Conservation (phyloP, 2,113 vertebrate genomes). For the Corythoichthys intestinalis region DNA sequence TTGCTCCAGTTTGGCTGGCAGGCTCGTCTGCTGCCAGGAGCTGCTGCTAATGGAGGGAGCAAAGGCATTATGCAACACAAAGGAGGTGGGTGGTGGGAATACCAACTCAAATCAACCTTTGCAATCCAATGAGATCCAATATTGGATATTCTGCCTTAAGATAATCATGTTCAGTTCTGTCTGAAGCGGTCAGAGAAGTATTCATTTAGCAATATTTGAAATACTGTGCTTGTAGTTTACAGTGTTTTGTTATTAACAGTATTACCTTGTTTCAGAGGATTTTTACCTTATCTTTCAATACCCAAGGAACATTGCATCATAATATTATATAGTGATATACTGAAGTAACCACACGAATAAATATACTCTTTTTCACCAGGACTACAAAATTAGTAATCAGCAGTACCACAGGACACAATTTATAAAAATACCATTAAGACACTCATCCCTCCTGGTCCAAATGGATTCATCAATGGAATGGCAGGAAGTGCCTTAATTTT, state of each 20-base stretch:
- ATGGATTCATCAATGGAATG: too few relatives aligned
- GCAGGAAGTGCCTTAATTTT: too few relatives aligned
- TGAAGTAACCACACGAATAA: too few relatives aligned
- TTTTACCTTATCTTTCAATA: too few relatives aligned
- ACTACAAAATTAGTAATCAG: too few relatives aligned
- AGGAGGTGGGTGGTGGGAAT: not conserved
- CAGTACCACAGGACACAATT: too few relatives aligned
- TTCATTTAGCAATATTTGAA: not conserved
- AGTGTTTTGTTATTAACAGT: not conserved
- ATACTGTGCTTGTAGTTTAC: not conserved
- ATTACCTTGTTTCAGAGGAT: too few relatives aligned
- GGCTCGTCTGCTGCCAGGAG: slow-evolving; percentile 15
- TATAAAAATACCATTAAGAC: too few relatives aligned
- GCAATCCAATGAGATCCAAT: not conserved
- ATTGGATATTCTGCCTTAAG: not conserved
- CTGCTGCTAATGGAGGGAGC: slow-evolving; percentile 23
- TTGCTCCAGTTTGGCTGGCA: slow-evolving; percentile 10
- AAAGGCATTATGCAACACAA: not conserved
- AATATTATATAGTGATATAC: too few relatives aligned
- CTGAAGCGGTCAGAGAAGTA: not conserved
- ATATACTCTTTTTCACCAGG: too few relatives aligned
- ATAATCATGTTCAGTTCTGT: not conserved
- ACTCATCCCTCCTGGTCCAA: too few relatives aligned
- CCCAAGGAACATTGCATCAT: too few relatives aligned
- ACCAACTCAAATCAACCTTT: not conserved